Conservation (phyloP, 2,888 invertebrate species). For the Sinotaia quadrata region DNA sequence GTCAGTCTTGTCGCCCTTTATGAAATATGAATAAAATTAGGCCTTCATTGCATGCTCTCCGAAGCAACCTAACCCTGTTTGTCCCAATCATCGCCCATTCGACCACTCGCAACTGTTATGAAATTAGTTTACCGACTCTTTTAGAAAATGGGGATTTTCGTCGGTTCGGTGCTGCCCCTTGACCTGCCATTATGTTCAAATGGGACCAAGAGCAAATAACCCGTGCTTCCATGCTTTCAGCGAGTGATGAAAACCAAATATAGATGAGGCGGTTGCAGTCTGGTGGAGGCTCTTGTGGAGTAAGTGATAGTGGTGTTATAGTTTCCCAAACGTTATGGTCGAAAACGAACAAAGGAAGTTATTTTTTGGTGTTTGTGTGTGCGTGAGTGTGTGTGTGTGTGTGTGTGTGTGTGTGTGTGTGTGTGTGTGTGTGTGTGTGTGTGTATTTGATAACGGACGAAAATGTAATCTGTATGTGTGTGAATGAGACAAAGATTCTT, state of each 20-base stretch:
- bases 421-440: too few species aligned
- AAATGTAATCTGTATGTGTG: too few species aligned
- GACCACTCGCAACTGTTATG: constrained; percentile 21
- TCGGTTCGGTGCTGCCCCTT: constrained; percentile 4
- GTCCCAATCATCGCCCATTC: constrained; percentile 18
- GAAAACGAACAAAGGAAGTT: background rate
- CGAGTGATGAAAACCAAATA: constrained; percentile 20
- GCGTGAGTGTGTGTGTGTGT: too few species aligned
- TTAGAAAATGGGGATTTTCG: constrained; percentile 1
- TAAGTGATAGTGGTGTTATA: background rate
- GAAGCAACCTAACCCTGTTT: constrained; percentile 16
- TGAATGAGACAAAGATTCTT: too few species aligned
- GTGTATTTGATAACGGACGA: too few species aligned
- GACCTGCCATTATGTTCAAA: constrained; percentile 13
- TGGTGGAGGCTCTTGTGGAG: background rate
- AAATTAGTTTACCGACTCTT: constrained; percentile 26
- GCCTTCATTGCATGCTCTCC: background rate
- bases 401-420: too few species aligned
- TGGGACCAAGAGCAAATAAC: constrained; percentile 17
- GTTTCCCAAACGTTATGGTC: background rate
- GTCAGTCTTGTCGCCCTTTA: constrained; percentile 10
- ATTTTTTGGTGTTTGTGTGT: background rate
- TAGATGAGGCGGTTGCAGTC: background rate
- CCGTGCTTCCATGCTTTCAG: constrained; percentile 10
- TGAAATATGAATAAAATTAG: constrained; percentile 26